Base-by-base conservation (phyloP, 1,140 invertebrate genomes). In the Orius insidiosus region DNA sequence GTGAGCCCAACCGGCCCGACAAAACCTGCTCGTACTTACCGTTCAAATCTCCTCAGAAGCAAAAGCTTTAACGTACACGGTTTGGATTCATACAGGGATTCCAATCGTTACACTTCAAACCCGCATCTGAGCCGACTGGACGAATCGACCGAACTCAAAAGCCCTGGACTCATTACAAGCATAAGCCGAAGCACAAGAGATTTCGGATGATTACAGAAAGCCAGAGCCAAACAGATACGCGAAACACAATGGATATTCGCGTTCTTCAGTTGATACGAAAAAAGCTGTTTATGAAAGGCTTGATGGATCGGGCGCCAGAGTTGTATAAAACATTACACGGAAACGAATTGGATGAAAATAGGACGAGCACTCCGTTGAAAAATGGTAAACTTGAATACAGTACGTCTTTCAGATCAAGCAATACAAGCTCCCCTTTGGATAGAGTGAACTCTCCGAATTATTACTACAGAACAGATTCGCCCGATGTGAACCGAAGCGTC, bases 21-120 rank as follows among this genome's bases (percentile, higher is more conserved):
- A 0, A 83, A 84, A 59, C 78, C 78, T n/a, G 75, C 78, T 24
- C 62, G 80, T 49, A 79, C 78, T 8, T 83, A 82, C 58, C 80
- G 76, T 55, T 74, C 78, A 1, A 67, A 66, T 31, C 61, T 87
- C 8, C 74, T 78, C 13, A 66, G 83, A 43, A 86, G 83, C 63
- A 82, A 86, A 61, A 86, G 82, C 61, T 85, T 88, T 62, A 85
- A 82, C 64, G 77, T 84, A 38, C 77, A 82, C 53, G 75, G 70
- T 5, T 33, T 47, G 9, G 50, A 56, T 18, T 36, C 35, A 30
- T 19, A 37, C n/a, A 54, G 46, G 11, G 57, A 51, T 45, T 53
- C 52, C 36, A 56, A 46, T 45, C n/a, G 69, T 75, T 53, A 82
- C 61, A 81, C 78, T 54, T 83, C 78, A 0, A 84, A 77, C 59